Base-by-base conservation (phyloP, 2,797 vertebrate species). In the Crypturellus tataupa region DNA sequence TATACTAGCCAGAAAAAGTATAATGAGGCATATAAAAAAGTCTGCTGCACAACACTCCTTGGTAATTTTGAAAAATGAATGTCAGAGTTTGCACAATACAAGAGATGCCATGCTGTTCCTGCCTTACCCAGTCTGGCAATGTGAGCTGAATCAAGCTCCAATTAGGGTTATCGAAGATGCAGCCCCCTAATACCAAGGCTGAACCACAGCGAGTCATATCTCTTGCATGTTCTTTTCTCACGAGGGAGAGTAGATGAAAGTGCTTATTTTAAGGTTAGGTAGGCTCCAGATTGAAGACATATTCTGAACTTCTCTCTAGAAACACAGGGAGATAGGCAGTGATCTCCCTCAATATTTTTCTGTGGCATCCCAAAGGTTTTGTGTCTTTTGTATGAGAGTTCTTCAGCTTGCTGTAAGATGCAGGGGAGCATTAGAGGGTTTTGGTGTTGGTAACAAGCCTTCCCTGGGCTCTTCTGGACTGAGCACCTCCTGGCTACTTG, bases 41-140 rank as follows among this genome's bases (percentile, higher is more conserved):
- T 83, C 89, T 95, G 95, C 81, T 94, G 80, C 68, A 79, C 82
- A 88, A 93, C 82, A 85, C 21, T 87, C 63, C 78, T 69, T 59
- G 39, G 78, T 71, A 85, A 94, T 92, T 95, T 84, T 92, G 78
- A 83, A 76, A 95, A 96, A 88, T 39, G 17, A 69, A 80, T 93
- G 86, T 91, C 73, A 27, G 79, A 90, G 92, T 89, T 90, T 78
- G 6, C 73, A 67, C 90, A 87, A 93, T 82, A 93, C 72, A 84
- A 67, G 75, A 58, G 47, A 63, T 49, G 55, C 12, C 67, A 51
- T 87, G 33, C 76, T 90, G 81, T 78, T 87, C 88, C 10, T 96
- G 68, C 60, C 70, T 79, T 85, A 58, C 20, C 15, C 90, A 85
- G 84, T 24, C 81, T 90, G 76, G 59, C 64, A 85, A 0, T 33